A percentile compares a stretch with the other conserved stretches of the same genome.
These are phyloP conservation scores for Protobothrops flavoviridis DNA, from an alignment of 2,113 vertebrate genomes.

Conservation along the genomic window DNA sequence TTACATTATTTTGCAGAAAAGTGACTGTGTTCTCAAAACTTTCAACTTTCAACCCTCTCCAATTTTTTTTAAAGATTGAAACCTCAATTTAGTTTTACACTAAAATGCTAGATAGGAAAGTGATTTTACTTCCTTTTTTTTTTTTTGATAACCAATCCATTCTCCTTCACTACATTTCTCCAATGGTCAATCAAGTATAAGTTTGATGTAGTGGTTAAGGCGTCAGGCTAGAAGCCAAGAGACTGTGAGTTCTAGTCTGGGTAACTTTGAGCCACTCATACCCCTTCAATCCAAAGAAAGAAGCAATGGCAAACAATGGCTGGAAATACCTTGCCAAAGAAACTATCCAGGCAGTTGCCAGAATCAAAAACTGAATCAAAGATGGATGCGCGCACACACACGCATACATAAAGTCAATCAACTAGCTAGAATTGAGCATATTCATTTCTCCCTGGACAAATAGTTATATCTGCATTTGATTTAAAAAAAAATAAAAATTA, in stretches of 20 bases:
- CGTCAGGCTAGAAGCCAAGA: neutral
- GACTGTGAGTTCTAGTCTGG: neutral
- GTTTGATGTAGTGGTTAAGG: neutral
- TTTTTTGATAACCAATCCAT: neutral
- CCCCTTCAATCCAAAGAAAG: neutral
- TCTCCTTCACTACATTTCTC: neutral
- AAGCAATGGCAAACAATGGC: neutral
- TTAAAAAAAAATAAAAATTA: neutral
- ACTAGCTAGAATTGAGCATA: neutral
- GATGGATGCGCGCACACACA: neutral
- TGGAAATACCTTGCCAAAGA: neutral
- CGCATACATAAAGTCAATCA: neutral
- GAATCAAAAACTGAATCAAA: neutral
- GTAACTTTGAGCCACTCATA: neutral
- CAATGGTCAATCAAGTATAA: neutral
- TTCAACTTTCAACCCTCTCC: neutral
- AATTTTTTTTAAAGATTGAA: neutral
- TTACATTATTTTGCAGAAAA: slow-evolving; percentile 17
- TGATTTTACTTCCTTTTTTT: neutral
- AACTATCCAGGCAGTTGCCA: neutral
- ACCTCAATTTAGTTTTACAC: neutral
- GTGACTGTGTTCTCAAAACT: neutral
- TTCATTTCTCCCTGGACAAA: neutral
- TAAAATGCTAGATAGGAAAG: neutral
- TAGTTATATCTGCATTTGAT: neutral